Base-by-base conservation (phyloP, 2,113 vertebrate species). In the Myotis yumanensis region DNA sequence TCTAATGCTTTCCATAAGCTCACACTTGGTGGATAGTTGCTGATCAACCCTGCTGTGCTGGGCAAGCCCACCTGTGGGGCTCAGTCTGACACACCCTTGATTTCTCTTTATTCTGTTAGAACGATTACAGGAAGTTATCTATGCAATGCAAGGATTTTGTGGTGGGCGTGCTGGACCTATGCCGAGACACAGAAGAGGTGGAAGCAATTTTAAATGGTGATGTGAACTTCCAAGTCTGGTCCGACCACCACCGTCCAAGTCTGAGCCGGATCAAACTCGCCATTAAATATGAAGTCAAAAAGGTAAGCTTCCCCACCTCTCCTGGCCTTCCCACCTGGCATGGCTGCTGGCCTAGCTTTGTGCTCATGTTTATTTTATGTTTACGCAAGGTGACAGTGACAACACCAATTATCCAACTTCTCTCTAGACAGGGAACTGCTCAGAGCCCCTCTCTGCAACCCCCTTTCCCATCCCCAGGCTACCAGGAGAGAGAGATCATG, bases 61-160 rank as follows among this genome's bases (percentile, higher is more conserved):
- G 66, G 52, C 85, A 94, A 93, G 68, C 66, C 54, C 0, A 64
- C 89, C 51, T 64, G 9, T 43, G 66, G 48, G 52, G 66, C 66
- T 91, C 35, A 0, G 11, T 91, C 32, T 90, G 89, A 95, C 89
- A 86, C 43, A 82, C 52, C 86, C 76, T 91, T 95, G 88, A 82
- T 96, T 94, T 80, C 81, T 97, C 81, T 96, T 18, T 95, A 89
- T 97, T 96, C 89, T 93, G 25, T 54, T 97, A 99, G 99, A 99
- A 99, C 0, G 99, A 99, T 96, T 99, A 99, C 93, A 98, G 99
- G 94, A 99, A 99, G 98, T 98, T 99, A 98, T 99, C 99, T 98
- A 99, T 99, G 99, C 99, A 99, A 98, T 99, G 99, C 98, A 99
- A 99, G 98, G 99, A 99, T 97, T 99, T 99, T 97, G 99, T 99